phyloP scores from a whole-genome alignment of 2,888 invertebrate genomes.

The Rhaphigaster nebulosa region DNA sequence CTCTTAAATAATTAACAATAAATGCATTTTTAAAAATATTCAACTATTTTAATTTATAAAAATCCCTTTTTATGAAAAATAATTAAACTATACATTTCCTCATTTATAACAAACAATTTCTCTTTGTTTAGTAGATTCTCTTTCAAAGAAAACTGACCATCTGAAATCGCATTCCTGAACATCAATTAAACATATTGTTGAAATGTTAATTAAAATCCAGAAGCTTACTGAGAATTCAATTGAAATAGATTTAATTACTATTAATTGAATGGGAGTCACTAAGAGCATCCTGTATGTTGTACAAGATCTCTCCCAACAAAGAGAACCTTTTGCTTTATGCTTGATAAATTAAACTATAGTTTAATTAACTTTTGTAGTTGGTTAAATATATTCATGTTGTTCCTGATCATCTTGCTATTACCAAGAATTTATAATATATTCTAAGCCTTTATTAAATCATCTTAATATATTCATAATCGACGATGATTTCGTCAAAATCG shows the following conservation, averaged over 20 bases:
- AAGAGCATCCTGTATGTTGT: background rate
- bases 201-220: background rate
- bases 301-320: background rate
- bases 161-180: background rate
- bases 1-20: no score
- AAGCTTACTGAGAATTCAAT: background rate
- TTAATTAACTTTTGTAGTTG: background rate
- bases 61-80: no score
- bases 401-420: background rate
- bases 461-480: no score
- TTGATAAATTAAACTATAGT: background rate
- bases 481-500: no score
- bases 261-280: background rate
- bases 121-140: background rate
- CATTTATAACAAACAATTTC: no score
- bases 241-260: background rate
- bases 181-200: background rate
- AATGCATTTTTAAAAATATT: no score
- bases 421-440: background rate
- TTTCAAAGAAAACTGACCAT: background rate
- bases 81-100: no score
- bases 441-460: no score
- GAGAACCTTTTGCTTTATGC: background rate
- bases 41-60: no score
- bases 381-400: background rate